These are phyloP conservation scores for Anguilla megastoma DNA, from an alignment of 2,797 vertebrate species.

Conservation along the genomic window DNA sequence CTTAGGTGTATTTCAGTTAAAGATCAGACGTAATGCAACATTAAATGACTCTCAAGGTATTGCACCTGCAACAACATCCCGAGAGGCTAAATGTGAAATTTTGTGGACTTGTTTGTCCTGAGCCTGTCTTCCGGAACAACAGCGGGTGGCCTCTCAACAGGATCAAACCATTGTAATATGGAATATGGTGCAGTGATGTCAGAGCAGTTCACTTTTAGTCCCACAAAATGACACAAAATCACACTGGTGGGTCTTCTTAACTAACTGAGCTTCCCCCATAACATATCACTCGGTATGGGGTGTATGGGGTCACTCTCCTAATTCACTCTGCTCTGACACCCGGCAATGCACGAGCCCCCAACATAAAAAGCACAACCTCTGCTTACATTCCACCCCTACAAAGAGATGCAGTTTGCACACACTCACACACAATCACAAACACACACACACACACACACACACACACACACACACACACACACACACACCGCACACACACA, in stretches of 20 bases:
- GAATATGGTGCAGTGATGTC: not conserved
- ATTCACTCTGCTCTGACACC: not conserved
- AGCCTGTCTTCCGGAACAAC: not conserved
- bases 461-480: not conserved
- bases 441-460: not conserved
- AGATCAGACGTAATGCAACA: not conserved
- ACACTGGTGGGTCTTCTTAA: not conserved
- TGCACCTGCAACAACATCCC: not conserved
- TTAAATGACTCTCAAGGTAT: not conserved
- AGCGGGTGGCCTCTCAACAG: not conserved
- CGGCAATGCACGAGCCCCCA: conserved; percentile 40
- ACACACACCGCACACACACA: not conserved
- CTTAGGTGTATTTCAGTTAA: not conserved
- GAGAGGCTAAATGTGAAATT: not conserved
- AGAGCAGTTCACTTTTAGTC: conserved; percentile 1
- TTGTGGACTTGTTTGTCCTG: not conserved
- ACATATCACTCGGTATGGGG: conserved; percentile 22
- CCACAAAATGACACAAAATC: not conserved
- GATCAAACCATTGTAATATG: not conserved
- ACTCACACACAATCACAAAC: not conserved
- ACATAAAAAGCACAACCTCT: conserved; percentile 36
- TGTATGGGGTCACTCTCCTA: rapidly evolving
- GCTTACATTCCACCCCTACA: conserved; percentile 50
- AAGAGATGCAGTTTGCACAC: conserved; percentile 16
- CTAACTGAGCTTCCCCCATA: conserved; percentile 10